A percentile compares a stretch with the other conserved stretches of the same genome.
Conservation (phyloP, 23 tunicate species). For the Ascidia mentula region DNA sequence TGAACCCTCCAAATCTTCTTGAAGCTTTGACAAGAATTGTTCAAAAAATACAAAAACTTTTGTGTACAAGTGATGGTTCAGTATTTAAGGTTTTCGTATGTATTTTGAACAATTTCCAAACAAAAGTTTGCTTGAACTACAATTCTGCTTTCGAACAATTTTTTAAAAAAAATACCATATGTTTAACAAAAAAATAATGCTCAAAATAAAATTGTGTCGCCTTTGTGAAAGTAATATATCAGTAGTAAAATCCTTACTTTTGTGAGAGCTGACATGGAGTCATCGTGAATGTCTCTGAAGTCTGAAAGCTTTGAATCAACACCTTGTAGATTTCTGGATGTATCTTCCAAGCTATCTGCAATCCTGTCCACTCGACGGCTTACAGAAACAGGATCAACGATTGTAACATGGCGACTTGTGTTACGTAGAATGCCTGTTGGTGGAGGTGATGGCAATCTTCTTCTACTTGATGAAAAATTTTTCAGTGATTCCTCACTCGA, state of each 20-base stretch:
- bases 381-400: constrained; percentile 65
- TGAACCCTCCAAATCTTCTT: constrained; percentile 90
- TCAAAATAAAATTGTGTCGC: no score
- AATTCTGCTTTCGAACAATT: no score
- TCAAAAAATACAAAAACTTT: no score
- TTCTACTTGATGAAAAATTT: constrained; percentile 25
- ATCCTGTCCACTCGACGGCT: constrained; percentile 74
- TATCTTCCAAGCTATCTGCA: constrained; percentile 84
- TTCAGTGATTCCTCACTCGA: constrained; percentile 60
- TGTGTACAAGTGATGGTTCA: no score
- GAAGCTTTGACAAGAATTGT: constrained; percentile 37
- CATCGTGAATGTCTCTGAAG: constrained; percentile 73
- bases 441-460: constrained; percentile 86
- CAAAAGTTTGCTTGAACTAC: no score
- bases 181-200: no score
- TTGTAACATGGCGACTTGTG: constrained; percentile 79
- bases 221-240: no score
- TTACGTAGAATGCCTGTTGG: constrained; percentile 65
- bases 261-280: constrained; percentile 90
- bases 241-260: constrained; percentile 54
- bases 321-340: constrained; percentile 63
- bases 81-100: no score
- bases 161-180: no score
- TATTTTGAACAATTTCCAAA: no score
- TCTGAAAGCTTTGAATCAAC: constrained; percentile 63